Conservation (phyloP, 2,113 vertebrate species). For the Tenebrosternarchus preto region DNA sequence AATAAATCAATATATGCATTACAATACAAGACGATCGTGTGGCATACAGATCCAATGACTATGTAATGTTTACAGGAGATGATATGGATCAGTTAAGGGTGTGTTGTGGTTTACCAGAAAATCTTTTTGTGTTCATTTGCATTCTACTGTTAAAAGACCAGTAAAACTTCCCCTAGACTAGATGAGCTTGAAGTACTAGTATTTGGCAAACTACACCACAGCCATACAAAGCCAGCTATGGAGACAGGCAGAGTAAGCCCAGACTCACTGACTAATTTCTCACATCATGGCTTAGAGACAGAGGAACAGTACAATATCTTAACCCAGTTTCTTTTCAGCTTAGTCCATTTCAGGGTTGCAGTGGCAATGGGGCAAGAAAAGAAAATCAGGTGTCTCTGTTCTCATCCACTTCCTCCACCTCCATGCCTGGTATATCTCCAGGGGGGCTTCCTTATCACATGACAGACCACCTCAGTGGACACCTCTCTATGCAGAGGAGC, state of each 20-base stretch:
- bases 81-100: neutral
- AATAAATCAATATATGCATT: neutral
- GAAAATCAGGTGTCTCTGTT: no score
- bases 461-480: no score
- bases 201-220: conserved; percentile 7
- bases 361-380: no score
- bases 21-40: neutral
- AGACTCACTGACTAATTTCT: neutral
- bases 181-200: neutral
- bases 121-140: neutral
- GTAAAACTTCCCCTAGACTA: neutral
- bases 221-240: neutral
- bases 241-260: neutral
- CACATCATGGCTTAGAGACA: neutral
- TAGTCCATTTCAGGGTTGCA: no score
- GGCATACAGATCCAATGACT: no score
- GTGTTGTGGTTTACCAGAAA: neutral
- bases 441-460: no score
- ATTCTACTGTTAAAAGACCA: neutral
- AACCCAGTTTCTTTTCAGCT: no score
- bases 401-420: no score
- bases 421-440: no score
- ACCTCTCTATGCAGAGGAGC: no score
- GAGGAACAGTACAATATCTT: neutral
- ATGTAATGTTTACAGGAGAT: neutral